These are phyloP conservation scores for Athrips mouffetella DNA, from an alignment of 2,888 invertebrate genomes.

Conservation along the genomic window DNA sequence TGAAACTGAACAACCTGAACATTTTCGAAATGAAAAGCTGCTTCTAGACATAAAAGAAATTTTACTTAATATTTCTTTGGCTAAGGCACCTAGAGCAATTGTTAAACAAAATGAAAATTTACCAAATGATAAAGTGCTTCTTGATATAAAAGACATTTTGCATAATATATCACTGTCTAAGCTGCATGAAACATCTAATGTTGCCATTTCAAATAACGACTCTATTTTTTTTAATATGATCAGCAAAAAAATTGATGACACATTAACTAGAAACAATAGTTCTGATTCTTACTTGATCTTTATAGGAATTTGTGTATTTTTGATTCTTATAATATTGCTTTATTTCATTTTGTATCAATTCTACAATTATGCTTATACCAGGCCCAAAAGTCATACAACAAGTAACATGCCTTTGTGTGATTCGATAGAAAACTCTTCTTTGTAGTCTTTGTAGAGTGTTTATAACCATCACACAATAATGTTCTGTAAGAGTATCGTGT, in stretches of 20 bases:
- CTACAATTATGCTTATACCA: conserved; percentile 27
- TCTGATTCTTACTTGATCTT: conserved; percentile 25
- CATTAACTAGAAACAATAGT: conserved; percentile 24
- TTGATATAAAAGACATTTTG: background rate
- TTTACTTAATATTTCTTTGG: conserved; percentile 20
- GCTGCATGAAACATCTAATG: background rate
- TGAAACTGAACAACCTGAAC: too few species aligned
- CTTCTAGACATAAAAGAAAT: conserved; percentile 33
- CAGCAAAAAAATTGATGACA: conserved; percentile 16
- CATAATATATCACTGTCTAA: conserved; percentile 21
- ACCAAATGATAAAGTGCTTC: background rate
- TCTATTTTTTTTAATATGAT: conserved; percentile 18
- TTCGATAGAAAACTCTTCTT: conserved; percentile 28
- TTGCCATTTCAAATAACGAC: conserved; percentile 8
- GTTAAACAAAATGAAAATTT: background rate
- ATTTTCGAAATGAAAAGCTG: conserved; percentile 19
- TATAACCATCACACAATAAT: too few species aligned
- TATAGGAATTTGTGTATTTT: conserved; percentile 32
- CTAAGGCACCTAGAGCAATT: too few species aligned
- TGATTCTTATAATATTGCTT: conserved; percentile 27
- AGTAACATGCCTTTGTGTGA: conserved; percentile 28
- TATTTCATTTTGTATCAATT: conserved; percentile 27
- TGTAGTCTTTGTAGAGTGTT: too few species aligned
- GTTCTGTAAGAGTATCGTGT: too few species aligned
- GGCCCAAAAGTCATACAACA: conserved; percentile 20